phyloP scores from a whole-genome alignment of 2,113 vertebrate genomes.

The Uria lomvia region DNA sequence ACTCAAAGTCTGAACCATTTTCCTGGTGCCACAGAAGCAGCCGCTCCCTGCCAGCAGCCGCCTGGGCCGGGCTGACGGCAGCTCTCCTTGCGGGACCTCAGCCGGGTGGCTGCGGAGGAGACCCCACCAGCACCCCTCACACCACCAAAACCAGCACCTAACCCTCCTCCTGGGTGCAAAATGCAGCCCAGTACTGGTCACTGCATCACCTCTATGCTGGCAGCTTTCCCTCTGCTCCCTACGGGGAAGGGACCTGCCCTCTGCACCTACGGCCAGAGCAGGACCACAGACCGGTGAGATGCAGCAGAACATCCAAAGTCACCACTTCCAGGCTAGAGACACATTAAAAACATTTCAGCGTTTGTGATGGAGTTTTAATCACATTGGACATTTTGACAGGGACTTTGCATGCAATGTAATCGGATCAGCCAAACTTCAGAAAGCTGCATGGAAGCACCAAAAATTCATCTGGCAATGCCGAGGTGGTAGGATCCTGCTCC shows the following conservation, averaged over 20 bases:
- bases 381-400: neutral
- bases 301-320: neutral
- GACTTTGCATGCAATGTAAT: neutral
- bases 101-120: neutral
- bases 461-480: neutral
- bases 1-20: neutral
- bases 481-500: neutral
- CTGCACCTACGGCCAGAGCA: neutral
- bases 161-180: neutral
- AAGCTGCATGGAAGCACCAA: neutral
- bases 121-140: neutral
- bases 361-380: neutral
- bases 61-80: neutral
- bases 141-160: neutral
- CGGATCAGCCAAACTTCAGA: neutral
- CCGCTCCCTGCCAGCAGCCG: rapidly evolving
- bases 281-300: neutral
- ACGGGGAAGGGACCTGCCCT: neutral
- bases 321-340: neutral
- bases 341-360: neutral
- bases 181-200: neutral
- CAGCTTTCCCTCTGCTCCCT: neutral
- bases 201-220: neutral
- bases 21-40: no score
- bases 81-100: neutral